These are phyloP conservation scores for Psilopsiagon aurifrons DNA, from an alignment of 2,113 vertebrate species.

Conservation along the genomic window DNA sequence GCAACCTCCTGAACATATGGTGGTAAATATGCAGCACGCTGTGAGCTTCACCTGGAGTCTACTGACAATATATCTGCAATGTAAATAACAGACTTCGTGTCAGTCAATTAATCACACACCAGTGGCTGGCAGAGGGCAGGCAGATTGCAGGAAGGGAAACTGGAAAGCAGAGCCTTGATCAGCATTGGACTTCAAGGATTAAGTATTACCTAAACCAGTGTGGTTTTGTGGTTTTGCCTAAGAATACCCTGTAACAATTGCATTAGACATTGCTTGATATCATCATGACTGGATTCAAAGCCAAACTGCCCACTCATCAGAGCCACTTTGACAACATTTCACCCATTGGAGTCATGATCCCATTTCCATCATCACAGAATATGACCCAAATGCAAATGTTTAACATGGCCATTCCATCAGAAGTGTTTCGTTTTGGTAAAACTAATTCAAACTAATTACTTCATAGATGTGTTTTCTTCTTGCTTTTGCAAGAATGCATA, in stretches of 20 bases:
- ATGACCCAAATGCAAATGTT: not conserved
- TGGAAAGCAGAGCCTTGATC: not conserved
- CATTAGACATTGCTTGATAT: not conserved
- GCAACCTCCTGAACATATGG: constrained; percentile 69
- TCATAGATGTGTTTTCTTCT: not conserved
- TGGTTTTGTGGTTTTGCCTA: not conserved
- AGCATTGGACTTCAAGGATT: not conserved
- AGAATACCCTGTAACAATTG: not conserved
- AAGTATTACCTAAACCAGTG: not conserved
- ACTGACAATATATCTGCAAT: constrained; percentile 61
- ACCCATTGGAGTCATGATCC: not conserved
- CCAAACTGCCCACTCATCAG: not conserved
- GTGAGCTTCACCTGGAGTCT: constrained; percentile 67
- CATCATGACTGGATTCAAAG: not conserved
- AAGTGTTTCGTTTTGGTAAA: not conserved
- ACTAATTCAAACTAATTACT: not conserved
- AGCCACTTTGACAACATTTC: not conserved
- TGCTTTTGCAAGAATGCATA: not conserved
- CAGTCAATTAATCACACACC: constrained; percentile 67
- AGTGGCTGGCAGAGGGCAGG: constrained; percentile 58
- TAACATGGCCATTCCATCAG: not conserved
- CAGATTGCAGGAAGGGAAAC: constrained; percentile 42
- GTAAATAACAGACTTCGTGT: constrained; percentile 63
- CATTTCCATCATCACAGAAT: not conserved
- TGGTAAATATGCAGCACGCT: constrained; percentile 65